Percentiles rank a stretch among this genome's conserved stretches.
Evolutionary conservation across 2,797 vertebrate species (phyloP).

Genomic region (Schizopygopsis pylzovi): DNA sequence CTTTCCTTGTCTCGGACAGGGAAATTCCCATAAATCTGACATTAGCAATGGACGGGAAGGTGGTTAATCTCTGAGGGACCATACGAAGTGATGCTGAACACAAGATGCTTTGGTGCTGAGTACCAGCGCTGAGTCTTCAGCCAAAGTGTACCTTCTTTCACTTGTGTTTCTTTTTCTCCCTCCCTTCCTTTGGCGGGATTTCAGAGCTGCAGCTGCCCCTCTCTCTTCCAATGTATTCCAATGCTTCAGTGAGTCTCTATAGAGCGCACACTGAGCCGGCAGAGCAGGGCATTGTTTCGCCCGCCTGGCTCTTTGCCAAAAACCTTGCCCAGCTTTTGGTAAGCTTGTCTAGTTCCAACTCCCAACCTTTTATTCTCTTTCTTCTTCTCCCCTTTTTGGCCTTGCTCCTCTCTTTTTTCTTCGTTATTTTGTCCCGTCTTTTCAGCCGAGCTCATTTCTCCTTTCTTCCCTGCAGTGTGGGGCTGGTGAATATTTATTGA

Average conservation of each 20-base stretch:
- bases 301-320: constrained; percentile 72
- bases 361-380: constrained; percentile 67
- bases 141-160: constrained; percentile 40
- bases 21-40: constrained; percentile 7
- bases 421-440: constrained; percentile 67
- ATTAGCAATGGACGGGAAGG: constrained; percentile 14
- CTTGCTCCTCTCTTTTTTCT: constrained; percentile 58
- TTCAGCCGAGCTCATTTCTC: constrained; percentile 47
- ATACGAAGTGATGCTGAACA: background rate
- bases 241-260: constrained; percentile 77
- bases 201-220: constrained; percentile 59
- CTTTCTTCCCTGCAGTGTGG: constrained; percentile 65
- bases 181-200: constrained; percentile 37
- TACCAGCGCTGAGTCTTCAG: constrained; percentile 23
- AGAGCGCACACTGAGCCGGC: constrained; percentile 68
- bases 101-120: constrained; percentile 12
- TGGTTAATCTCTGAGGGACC: constrained; percentile 8
- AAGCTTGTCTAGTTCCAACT: constrained; percentile 72
- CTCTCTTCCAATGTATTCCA: constrained; percentile 67
- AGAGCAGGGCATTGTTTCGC: constrained; percentile 74
- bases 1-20: background rate
- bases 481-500: constrained; percentile 72
- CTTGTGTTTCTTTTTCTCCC: constrained; percentile 58
- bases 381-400: constrained; percentile 62
- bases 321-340: constrained; percentile 69